Conservation (phyloP, 2,797 vertebrate genomes). For the Rhabdophis nuchalis region DNA sequence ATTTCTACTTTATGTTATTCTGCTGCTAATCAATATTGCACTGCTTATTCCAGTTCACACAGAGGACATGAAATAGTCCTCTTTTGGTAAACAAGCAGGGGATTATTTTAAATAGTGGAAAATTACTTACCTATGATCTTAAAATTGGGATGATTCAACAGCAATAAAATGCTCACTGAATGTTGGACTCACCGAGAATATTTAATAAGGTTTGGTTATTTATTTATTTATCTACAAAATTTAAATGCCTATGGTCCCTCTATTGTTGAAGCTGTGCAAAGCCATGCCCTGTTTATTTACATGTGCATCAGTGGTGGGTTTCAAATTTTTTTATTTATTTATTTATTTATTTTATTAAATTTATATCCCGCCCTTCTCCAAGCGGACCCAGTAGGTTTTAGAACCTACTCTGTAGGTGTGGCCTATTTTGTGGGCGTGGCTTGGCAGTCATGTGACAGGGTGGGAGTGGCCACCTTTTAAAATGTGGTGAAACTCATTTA, state of each 20-base stretch:
- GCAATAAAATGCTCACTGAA: neutral
- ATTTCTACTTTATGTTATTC: neutral
- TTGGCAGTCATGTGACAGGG: too few relatives aligned
- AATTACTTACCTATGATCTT: neutral
- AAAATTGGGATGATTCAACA: neutral
- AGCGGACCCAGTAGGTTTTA: too few relatives aligned
- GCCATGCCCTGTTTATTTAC: neutral
- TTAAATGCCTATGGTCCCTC: neutral
- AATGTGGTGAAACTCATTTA: too few relatives aligned
- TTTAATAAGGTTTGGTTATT: neutral
- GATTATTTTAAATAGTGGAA: neutral
- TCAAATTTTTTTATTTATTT: too few relatives aligned
- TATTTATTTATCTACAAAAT: neutral
- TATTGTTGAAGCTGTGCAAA: neutral
- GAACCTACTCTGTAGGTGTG: too few relatives aligned
- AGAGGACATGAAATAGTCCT: neutral
- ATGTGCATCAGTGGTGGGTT: too few relatives aligned
- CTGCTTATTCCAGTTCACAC: neutral
- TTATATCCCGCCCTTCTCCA: too few relatives aligned
- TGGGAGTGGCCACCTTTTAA: too few relatives aligned
- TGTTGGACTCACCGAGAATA: neutral
- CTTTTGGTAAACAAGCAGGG: neutral
- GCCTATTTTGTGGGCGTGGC: too few relatives aligned
- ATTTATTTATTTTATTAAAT: too few relatives aligned
- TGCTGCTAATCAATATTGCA: neutral